Conservation (phyloP, 2,113 vertebrate genomes). For the Oceanites oceanicus region DNA sequence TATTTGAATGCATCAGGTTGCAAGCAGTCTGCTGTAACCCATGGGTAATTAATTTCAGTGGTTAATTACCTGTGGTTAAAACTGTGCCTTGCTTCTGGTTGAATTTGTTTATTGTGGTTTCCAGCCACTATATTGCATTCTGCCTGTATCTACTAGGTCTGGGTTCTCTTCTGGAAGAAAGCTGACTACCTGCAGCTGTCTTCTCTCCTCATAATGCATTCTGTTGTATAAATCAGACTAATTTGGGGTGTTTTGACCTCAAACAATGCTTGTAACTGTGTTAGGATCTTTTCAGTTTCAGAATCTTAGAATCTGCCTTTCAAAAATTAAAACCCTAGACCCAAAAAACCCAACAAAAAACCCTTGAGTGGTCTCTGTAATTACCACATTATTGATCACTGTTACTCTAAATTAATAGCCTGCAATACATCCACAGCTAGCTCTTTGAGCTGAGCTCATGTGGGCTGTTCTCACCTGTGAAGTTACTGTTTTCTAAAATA, state of each 20-base stretch:
- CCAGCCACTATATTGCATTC: background rate
- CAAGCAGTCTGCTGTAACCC: background rate
- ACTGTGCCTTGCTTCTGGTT: background rate
- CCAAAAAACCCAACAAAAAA: background rate
- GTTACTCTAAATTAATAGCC: background rate
- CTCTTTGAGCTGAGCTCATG: background rate
- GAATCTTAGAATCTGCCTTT: background rate
- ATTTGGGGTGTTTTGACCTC: background rate
- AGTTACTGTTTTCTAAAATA: background rate
- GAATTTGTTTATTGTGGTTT: background rate
- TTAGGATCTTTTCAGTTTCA: background rate
- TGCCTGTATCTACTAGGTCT: background rate
- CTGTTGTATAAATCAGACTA: background rate
- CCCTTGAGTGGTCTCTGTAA: background rate
- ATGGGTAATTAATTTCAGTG: background rate
- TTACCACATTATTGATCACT: background rate
- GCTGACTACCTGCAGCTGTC: background rate
- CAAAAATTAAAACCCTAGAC: background rate
- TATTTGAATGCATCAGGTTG: background rate
- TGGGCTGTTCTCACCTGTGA: background rate
- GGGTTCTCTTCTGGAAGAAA: background rate
- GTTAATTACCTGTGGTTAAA: background rate
- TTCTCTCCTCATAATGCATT: background rate
- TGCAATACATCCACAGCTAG: no score
- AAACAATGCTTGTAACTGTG: background rate